Percentiles rank a stretch among this genome's conserved stretches.
Evolutionary conservation across 2,888 invertebrate genomes (phyloP).

Genomic region (Chymomyza fuscimana): DNA sequence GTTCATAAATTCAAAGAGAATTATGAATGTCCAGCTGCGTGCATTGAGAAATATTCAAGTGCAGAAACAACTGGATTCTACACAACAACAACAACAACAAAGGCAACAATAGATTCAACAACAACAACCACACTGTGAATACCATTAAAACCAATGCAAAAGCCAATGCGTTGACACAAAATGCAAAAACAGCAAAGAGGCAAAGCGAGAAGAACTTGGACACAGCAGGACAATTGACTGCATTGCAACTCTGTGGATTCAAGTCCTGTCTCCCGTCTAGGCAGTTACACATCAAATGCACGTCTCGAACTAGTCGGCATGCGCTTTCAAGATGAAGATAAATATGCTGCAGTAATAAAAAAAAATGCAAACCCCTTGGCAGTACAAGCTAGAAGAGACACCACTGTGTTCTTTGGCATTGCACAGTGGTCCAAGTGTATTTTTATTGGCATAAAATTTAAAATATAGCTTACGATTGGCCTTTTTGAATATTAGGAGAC

Average conservation of each 20-base stretch:
- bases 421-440: background rate
- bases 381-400: background rate
- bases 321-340: slow-evolving; percentile 58
- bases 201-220: slow-evolving; percentile 24
- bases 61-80: slow-evolving; percentile 35
- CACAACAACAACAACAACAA: slow-evolving; percentile 32
- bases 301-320: slow-evolving; percentile 61
- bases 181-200: slow-evolving; percentile 55
- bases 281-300: slow-evolving; percentile 58
- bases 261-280: slow-evolving; percentile 12
- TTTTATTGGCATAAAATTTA: background rate
- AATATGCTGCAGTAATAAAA: slow-evolving; percentile 68
- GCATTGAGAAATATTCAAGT: slow-evolving; percentile 29
- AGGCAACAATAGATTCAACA: slow-evolving; percentile 8
- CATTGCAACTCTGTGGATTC: slow-evolving; percentile 35
- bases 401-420: background rate
- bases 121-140: slow-evolving; percentile 32
- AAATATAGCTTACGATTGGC: too few relatives aligned
- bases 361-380: slow-evolving; percentile 21
- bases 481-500: too few relatives aligned
- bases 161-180: slow-evolving; percentile 53
- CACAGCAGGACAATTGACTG: slow-evolving; percentile 53
- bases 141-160: slow-evolving; percentile 51
- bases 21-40: slow-evolving; percentile 70
- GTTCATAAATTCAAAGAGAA: slow-evolving; percentile 77